Percentiles rank a stretch among this genome's conserved stretches.
These are phyloP conservation scores for Yponomeuta evonymella DNA, from an alignment of 2,888 invertebrate species.

Conservation along the genomic window DNA sequence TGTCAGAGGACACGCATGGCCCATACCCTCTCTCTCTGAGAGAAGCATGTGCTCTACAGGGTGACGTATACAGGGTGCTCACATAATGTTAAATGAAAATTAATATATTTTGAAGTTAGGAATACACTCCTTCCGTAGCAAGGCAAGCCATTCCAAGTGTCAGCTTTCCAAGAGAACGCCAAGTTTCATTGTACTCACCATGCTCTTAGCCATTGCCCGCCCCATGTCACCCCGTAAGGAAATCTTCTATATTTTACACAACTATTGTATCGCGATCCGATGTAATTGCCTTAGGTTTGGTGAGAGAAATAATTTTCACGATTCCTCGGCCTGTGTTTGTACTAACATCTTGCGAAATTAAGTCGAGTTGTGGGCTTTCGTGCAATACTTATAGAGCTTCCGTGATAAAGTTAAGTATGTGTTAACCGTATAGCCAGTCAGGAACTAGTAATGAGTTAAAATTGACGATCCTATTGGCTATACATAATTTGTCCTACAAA, in stretches of 20 bases:
- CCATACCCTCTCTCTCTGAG: too few relatives aligned
- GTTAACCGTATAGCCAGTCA: too few relatives aligned
- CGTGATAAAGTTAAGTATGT: neutral
- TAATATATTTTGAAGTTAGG: too few relatives aligned
- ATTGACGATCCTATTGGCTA: too few relatives aligned
- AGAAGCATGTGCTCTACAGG: too few relatives aligned
- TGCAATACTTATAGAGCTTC: neutral
- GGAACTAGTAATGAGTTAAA: too few relatives aligned
- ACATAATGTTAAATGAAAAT: too few relatives aligned
- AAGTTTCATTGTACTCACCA: neutral
- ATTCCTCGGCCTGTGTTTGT: neutral
- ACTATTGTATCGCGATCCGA: conserved; percentile 9
- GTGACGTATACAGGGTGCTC: too few relatives aligned
- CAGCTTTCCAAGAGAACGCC: neutral
- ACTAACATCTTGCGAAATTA: neutral
- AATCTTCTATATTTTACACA: conserved; percentile 22
- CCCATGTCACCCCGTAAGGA: conserved; percentile 24
- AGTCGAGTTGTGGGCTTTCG: neutral
- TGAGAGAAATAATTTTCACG: conserved; percentile 1
- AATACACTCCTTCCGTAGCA: neutral
- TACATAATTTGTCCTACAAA: too few relatives aligned
- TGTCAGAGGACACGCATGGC: too few relatives aligned
- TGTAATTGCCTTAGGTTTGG: conserved; percentile 1
- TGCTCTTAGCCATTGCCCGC: conserved; percentile 15
- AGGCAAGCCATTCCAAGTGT: neutral